phyloP scores from a whole-genome alignment of 2,113 vertebrate species.

The Nothocercus julius region DNA sequence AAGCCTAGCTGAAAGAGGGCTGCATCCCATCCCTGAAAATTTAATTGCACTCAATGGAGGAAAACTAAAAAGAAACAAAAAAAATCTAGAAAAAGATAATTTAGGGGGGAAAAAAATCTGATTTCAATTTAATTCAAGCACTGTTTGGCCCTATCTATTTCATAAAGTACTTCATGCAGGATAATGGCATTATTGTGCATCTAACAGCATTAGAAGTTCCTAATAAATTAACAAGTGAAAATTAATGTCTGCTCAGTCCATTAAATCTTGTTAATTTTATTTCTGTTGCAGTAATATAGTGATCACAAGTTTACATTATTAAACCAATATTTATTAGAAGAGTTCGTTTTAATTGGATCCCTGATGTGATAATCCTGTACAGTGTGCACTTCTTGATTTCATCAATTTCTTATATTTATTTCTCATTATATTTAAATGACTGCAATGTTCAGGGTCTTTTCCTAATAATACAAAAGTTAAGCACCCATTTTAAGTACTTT shows the following conservation, averaged over 20 bases:
- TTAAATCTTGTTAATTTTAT: constrained; percentile 82
- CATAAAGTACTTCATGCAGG: constrained; percentile 53
- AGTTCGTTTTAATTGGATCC: constrained; percentile 76
- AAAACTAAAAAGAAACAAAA: neutral
- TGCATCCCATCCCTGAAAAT: constrained; percentile 39
- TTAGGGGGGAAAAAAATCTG: constrained; percentile 44
- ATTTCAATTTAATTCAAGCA: constrained; percentile 65
- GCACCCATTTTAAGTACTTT: constrained; percentile 62
- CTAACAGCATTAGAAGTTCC: constrained; percentile 65
- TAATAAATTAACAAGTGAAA: constrained; percentile 80
- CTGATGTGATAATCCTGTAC: constrained; percentile 67
- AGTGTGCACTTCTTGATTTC: constrained; percentile 63
- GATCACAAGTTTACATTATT: constrained; percentile 76
- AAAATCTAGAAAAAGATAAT: neutral
- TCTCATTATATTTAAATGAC: constrained; percentile 71
- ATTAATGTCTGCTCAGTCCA: constrained; percentile 78
- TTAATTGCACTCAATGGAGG: neutral
- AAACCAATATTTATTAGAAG: constrained; percentile 80
- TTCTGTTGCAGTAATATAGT: constrained; percentile 68
- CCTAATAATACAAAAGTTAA: constrained; percentile 57
- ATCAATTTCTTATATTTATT: constrained; percentile 69
- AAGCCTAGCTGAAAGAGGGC: constrained; percentile 39
- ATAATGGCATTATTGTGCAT: constrained; percentile 53
- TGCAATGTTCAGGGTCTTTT: constrained; percentile 38
- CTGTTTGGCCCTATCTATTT: constrained; percentile 61